Evolutionary conservation across 2,113 vertebrate genomes (phyloP).

Genomic region (Oreochromis tanganicae): DNA sequence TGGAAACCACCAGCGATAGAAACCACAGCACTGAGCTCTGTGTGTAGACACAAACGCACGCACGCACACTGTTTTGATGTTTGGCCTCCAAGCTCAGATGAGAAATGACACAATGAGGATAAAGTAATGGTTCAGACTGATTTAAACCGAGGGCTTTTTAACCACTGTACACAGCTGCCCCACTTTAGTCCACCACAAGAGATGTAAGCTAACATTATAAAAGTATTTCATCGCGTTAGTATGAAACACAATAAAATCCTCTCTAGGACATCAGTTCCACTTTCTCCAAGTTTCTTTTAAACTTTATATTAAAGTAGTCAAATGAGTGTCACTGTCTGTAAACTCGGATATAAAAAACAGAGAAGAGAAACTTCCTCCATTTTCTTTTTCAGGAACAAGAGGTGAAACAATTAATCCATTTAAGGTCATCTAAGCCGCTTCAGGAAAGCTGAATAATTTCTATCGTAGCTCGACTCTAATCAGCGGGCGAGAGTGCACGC

Average conservation of each 20-base stretch:
- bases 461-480: not conserved
- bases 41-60: not conserved
- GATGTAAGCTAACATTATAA: not conserved
- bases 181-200: conserved; percentile 1
- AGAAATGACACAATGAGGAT: conserved; percentile 54
- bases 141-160: conserved; percentile 28
- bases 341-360: not conserved
- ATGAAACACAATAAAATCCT: not conserved
- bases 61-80: not conserved
- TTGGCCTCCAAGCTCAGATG: not conserved
- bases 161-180: not conserved
- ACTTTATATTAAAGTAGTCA: not conserved
- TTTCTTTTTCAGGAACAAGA: not conserved
- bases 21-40: not conserved
- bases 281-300: not conserved
- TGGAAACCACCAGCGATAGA: not conserved
- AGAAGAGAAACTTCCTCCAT: not conserved
- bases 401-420: not conserved
- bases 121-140: conserved; percentile 14
- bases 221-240: not conserved
- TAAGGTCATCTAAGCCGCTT: not conserved
- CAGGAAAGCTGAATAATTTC: not conserved
- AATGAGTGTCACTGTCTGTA: not conserved
- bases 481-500: not conserved
- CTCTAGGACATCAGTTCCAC: not conserved